Evolutionary conservation across 1,140 invertebrate genomes (phyloP).

Genomic region (Listronotus oregonensis): DNA sequence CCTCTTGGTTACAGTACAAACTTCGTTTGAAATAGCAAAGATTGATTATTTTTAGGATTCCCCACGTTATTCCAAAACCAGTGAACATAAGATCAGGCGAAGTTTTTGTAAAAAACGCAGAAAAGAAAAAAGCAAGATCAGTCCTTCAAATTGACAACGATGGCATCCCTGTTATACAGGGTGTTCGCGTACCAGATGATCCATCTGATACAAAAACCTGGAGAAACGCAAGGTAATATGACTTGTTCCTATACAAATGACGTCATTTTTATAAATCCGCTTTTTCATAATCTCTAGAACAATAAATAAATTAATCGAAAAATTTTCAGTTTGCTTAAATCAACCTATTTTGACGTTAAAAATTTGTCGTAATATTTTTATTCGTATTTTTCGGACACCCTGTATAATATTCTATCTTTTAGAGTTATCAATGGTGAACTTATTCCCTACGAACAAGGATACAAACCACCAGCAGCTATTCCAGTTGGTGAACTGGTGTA

Average conservation of each 20-base stretch:
- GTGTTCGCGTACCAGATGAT: constrained; percentile 79
- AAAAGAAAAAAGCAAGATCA: constrained; percentile 59
- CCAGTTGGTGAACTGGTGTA: constrained; percentile 61
- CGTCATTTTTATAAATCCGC: too few species aligned
- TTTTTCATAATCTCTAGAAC: too few species aligned
- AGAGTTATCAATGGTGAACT: constrained; percentile 81
- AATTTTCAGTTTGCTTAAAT: too few species aligned
- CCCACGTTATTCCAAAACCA: constrained; percentile 67
- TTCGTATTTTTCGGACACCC: too few species aligned
- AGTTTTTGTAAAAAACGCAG: constrained; percentile 63
- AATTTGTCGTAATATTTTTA: too few species aligned
- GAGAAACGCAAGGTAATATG: constrained; percentile 74
- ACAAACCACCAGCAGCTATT: constrained; percentile 65
- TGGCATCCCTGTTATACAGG: constrained; percentile 78
- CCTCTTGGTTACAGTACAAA: too few species aligned
- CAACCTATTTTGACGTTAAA: too few species aligned
- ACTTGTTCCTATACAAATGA: too few species aligned
- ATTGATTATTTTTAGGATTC: constrained; percentile 46
- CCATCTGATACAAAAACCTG: constrained; percentile 78
- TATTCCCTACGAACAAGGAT: constrained; percentile 70
- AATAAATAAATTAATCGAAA: too few species aligned
- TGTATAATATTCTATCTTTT: background rate
- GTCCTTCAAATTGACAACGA: constrained; percentile 67
- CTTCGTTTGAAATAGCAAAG: background rate
- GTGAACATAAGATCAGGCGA: constrained; percentile 68